Percentiles rank a stretch among this genome's conserved stretches.
Conservation (phyloP, 1,140 invertebrate genomes). For the Pseudachorutes palmiensis region DNA sequence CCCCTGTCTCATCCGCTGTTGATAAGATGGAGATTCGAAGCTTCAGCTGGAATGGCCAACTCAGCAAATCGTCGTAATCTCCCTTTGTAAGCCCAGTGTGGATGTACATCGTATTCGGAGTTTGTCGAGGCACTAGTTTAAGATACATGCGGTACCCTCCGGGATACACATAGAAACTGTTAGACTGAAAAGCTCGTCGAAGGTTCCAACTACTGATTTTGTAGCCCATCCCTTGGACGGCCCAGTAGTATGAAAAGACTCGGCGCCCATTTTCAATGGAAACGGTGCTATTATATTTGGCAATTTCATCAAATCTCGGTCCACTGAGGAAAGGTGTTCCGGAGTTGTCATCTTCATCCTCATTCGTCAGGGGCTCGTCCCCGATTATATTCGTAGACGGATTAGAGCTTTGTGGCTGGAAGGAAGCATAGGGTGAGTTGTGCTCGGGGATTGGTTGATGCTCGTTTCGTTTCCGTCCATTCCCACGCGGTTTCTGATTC, state of each 20-base stretch:
- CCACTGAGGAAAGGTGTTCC: not conserved
- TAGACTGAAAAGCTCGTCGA: slow-evolving; percentile 42
- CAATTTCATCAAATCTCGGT: slow-evolving; percentile 34
- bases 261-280: slow-evolving; percentile 40
- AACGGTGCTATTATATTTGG: slow-evolving; percentile 42
- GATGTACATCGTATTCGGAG: slow-evolving; percentile 44
- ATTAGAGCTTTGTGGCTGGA: not conserved
- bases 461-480: not conserved
- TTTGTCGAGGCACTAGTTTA: slow-evolving; percentile 42
- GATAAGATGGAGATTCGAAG: slow-evolving; percentile 44
- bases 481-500: slow-evolving; percentile 19
- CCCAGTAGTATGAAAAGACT: slow-evolving; percentile 48
- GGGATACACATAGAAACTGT: slow-evolving; percentile 44
- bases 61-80: slow-evolving; percentile 40
- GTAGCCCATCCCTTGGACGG: slow-evolving; percentile 41
- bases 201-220: slow-evolving; percentile 45
- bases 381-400: too few relatives aligned
- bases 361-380: not conserved
- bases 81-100: slow-evolving; percentile 46
- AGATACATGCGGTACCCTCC: slow-evolving; percentile 45
- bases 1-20: slow-evolving; percentile 38
- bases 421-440: not conserved
- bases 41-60: slow-evolving; percentile 47
- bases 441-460: too few relatives aligned
- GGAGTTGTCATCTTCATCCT: not conserved